Evolutionary conservation across 2,113 vertebrate species (phyloP).

Genomic region (Osmerus mordax): DNA sequence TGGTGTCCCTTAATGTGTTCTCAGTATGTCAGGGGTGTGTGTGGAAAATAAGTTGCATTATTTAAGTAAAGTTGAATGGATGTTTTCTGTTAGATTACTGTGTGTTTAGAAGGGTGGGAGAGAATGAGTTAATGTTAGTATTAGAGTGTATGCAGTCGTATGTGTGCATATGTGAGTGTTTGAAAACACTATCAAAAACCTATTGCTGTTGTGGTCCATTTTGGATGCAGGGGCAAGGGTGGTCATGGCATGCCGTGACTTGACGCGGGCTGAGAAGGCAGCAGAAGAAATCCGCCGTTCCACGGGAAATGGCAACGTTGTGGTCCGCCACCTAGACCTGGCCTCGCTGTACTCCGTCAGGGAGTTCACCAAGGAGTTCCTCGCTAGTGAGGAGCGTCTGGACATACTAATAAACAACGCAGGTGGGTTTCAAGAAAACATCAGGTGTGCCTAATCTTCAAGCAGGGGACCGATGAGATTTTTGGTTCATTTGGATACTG

Average conservation of each 20-base stretch:
- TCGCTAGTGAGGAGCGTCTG: constrained; percentile 64
- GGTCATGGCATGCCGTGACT: constrained; percentile 72
- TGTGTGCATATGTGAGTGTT: not conserved
- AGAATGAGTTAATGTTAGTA: too few species aligned
- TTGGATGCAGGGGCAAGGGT: constrained; percentile 57
- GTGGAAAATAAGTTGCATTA: too few species aligned
- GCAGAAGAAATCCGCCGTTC: constrained; percentile 51
- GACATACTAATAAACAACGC: constrained; percentile 76
- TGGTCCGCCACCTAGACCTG: constrained; percentile 68
- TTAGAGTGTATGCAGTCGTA: too few species aligned
- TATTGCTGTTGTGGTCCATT: not conserved
- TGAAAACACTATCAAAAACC: not conserved
- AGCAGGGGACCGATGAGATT: too few species aligned
- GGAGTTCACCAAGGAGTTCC: constrained; percentile 65
- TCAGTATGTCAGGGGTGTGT: too few species aligned
- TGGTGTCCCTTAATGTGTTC: not conserved
- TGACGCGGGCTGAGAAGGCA: constrained; percentile 57
- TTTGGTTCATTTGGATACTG: too few species aligned
- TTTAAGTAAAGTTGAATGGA: too few species aligned
- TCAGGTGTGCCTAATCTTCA: too few species aligned
- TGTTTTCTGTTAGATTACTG: too few species aligned
- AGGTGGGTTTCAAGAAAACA: constrained; percentile 40
- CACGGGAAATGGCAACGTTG: constrained; percentile 70
- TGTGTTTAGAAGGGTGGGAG: too few species aligned
- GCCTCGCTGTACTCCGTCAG: constrained; percentile 60